Evolutionary conservation across 1,140 invertebrate genomes (phyloP), one percentile per base, ranked within the genome.

Genomic region (Drosophila subpulchrella): DNA sequence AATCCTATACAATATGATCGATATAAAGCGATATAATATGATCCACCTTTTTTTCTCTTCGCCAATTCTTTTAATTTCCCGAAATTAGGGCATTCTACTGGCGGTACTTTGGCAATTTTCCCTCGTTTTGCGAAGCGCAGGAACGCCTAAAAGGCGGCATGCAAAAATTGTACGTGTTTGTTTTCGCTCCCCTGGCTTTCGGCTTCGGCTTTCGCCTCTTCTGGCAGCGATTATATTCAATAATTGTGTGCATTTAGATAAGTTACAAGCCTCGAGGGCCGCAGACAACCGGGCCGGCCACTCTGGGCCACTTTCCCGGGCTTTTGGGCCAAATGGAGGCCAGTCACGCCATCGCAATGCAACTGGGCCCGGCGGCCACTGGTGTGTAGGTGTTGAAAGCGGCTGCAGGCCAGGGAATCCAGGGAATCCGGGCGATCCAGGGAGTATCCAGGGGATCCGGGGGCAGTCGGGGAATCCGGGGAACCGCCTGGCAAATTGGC

Each of bases 171-270:
- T 51, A 36, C 58, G 51, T 80, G 81, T 85, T 82, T 86, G 88
- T 82, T 90, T 86, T 83, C 20, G 66, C 65, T 71, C 38, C 65
- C 36, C 24, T 27, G 32, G 54, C 36, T 15, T 32, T 27, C 17
- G 11, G 13, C 24, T 30, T 32, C 27, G 32, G 62, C 36, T 15
- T 32, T 34, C 27, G 11, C 17, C 24, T 57, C 39, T 38, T 24
- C 32, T 36, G 60, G 12, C 61, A 56, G 48, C 88, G 88, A 91
- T 91, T 91, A 91, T 91, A 91, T 91, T 91, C 88, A 91, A 91
- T 91, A 91, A 91, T 91, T 91, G 88, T 91, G 88, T 90, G 78
- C 88, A 91, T 91, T 91, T 91, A 91, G 88, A 91, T 88, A 91
- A 86, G 76, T 86, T 86, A 79, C 79, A 86, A 88, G 79, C 76